Evolutionary conservation across 1,140 invertebrate genomes (phyloP).

Genomic region (Saccostrea echinata): DNA sequence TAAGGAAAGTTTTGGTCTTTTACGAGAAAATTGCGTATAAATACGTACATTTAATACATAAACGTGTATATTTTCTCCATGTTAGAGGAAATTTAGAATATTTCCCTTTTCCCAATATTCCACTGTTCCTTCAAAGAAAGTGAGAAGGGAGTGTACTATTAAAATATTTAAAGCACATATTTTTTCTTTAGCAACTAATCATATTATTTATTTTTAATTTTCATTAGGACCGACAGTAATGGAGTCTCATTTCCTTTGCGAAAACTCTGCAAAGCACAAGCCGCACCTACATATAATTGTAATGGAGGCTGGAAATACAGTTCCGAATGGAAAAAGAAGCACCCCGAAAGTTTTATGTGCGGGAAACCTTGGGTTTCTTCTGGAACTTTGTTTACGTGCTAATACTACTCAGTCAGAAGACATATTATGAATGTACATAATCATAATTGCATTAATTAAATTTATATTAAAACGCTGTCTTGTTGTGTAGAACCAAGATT

Average conservation of each 20-base stretch:
- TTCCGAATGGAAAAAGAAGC: constrained; percentile 21
- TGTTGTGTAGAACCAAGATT: too few species aligned
- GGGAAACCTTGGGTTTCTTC: neutral
- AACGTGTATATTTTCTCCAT: too few species aligned
- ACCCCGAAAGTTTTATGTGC: constrained; percentile 22
- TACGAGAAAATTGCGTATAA: too few species aligned
- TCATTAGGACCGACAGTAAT: neutral
- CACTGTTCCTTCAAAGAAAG: too few species aligned
- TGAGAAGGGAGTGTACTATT: neutral
- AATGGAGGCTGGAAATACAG: neutral
- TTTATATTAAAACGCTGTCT: too few species aligned
- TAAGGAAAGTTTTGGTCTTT: too few species aligned
- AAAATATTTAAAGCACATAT: neutral
- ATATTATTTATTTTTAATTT: neutral
- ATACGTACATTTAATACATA: too few species aligned
- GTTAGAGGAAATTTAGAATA: too few species aligned
- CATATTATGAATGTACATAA: too few species aligned
- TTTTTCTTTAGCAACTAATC: neutral
- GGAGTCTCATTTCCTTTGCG: neutral
- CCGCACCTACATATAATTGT: neutral
- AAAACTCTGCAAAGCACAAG: neutral
- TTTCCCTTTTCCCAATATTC: too few species aligned
- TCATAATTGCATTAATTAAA: too few species aligned
- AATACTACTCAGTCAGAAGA: neutral
- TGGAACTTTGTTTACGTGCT: neutral